A percentile compares a stretch with the other conserved stretches of the same genome.
Conservation (phyloP, 2,888 invertebrate genomes). For the Sisyra nigra region DNA sequence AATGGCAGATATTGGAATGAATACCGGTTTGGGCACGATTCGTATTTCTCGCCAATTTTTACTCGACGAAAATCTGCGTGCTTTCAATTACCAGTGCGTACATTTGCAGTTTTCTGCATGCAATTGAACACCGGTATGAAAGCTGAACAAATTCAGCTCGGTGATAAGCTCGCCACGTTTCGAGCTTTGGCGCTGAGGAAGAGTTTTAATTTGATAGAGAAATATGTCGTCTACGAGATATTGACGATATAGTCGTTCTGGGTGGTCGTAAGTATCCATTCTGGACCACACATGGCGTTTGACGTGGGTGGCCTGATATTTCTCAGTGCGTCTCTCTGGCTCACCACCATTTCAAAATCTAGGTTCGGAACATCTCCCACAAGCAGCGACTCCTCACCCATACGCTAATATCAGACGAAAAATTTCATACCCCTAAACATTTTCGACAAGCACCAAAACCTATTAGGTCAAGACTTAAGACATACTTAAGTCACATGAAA, state of each 20-base stretch:
- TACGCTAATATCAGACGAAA: not conserved
- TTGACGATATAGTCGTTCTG: conserved; percentile 6
- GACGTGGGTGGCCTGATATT: conserved; percentile 6
- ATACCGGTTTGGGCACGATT: too few species aligned
- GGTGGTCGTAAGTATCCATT: conserved; percentile 5
- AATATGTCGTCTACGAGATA: conserved; percentile 9
- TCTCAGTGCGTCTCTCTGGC: not conserved
- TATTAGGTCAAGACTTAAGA: too few species aligned
- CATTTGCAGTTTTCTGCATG: too few species aligned
- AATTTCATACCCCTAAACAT: not conserved
- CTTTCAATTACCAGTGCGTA: too few species aligned
- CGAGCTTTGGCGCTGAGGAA: not conserved
- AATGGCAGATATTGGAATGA: too few species aligned
- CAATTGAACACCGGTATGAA: too few species aligned
- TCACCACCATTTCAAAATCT: not conserved
- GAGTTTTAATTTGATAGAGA: conserved; percentile 8
- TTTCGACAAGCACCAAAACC: too few species aligned
- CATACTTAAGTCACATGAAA: too few species aligned
- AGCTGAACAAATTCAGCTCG: too few species aligned
- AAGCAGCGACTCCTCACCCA: not conserved
- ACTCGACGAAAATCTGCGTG: too few species aligned
- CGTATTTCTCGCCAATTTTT: too few species aligned
- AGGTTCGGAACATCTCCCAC: not conserved
- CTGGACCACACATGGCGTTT: conserved; percentile 7
- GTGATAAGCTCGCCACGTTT: too few species aligned